A percentile compares a stretch with the other conserved stretches of the same genome.
These are phyloP conservation scores for Baronia brevicornis DNA, from an alignment of 2,888 invertebrate species.

Conservation along the genomic window DNA sequence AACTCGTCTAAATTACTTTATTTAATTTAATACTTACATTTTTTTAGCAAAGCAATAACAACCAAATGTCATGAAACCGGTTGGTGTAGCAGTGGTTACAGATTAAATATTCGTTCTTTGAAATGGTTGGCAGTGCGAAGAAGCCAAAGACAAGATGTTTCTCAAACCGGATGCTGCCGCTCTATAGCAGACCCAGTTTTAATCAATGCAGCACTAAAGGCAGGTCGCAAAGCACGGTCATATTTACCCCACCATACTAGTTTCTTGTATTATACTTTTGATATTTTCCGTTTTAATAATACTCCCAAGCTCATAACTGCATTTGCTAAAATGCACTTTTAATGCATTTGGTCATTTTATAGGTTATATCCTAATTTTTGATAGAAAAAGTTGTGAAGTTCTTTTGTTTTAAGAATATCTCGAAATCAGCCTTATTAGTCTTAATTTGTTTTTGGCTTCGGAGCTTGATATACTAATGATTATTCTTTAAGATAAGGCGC, in stretches of 20 bases:
- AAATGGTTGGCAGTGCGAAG: slow-evolving; percentile 31
- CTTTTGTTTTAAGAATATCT: too few species aligned
- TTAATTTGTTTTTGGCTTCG: slow-evolving; percentile 10
- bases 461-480: slow-evolving; percentile 22
- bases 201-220: slow-evolving; percentile 33
- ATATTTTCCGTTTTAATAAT: slow-evolving; percentile 6
- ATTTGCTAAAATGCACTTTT: too few species aligned
- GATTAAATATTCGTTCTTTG: slow-evolving; percentile 28
- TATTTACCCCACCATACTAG: slow-evolving; percentile 22
- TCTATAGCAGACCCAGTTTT: slow-evolving; percentile 24
- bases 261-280: slow-evolving; percentile 5
- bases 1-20: too few species aligned
- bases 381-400: too few species aligned
- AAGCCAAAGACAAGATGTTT: slow-evolving; percentile 31
- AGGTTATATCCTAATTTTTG: too few species aligned
- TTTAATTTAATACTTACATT: too few species aligned
- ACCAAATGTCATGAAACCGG: slow-evolving; percentile 28
- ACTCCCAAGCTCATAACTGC: background rate
- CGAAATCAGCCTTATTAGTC: slow-evolving; percentile 6
- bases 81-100: slow-evolving; percentile 23
- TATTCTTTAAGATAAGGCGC: slow-evolving; percentile 36
- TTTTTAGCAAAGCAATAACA: too few species aligned
- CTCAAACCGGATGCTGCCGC: slow-evolving; percentile 18
- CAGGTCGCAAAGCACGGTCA: slow-evolving; percentile 38
- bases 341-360: too few species aligned